A percentile compares a stretch with the other conserved stretches of the same genome.
phyloP scores from a whole-genome alignment of 2,797 vertebrate genomes.

The Acropternis orthonyx region DNA sequence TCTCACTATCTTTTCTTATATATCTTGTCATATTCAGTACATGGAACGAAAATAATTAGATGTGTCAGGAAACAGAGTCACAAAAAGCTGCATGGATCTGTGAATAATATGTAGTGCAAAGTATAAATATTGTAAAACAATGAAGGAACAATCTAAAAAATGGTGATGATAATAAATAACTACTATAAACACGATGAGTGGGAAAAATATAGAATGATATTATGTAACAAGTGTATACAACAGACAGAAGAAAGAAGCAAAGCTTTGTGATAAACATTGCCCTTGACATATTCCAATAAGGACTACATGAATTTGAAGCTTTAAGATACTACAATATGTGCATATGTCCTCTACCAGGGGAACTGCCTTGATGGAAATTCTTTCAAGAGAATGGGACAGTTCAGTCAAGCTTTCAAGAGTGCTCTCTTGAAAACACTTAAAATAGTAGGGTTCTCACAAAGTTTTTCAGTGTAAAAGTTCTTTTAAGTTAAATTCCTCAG shows the following conservation, averaged over 20 bases:
- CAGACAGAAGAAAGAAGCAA: not conserved
- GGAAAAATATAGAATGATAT: not conserved
- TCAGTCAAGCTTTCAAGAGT: not conserved
- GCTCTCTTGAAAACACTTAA: not conserved
- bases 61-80: not conserved
- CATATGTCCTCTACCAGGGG: not conserved
- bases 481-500: not conserved
- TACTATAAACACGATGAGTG: not conserved
- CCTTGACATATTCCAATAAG: not conserved
- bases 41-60: not conserved
- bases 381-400: not conserved
- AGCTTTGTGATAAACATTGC: not conserved
- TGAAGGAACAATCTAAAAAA: not conserved
- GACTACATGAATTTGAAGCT: not conserved
- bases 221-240: not conserved
- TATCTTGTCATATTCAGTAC: not conserved
- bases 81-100: not conserved
- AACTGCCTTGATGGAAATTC: not conserved
- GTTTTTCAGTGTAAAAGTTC: not conserved
- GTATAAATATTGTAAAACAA: not conserved
- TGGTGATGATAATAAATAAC: not conserved
- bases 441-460: not conserved
- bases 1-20: not conserved
- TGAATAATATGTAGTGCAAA: not conserved
- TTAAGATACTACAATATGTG: not conserved